Conservation (phyloP, 2,113 vertebrate species). For the Phalacrocorax pelagicus region DNA sequence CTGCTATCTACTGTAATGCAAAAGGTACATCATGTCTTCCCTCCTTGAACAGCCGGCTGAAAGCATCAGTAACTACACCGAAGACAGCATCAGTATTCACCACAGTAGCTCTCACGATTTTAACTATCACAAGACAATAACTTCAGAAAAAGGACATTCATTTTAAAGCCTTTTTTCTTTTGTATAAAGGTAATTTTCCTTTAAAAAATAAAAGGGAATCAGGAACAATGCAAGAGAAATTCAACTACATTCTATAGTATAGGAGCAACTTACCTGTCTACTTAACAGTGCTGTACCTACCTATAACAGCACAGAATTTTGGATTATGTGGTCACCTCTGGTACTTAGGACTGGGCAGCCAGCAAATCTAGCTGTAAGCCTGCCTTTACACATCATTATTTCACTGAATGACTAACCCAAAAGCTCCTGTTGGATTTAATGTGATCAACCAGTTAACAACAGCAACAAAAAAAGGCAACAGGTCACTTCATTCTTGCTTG, state of each 20-base stretch:
- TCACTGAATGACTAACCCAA: background rate
- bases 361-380: background rate
- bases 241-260: background rate
- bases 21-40: background rate
- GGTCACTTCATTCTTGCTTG: background rate
- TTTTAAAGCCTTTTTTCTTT: background rate
- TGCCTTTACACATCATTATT: background rate
- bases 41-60: background rate
- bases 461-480: background rate
- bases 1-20: background rate
- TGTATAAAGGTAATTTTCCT: background rate
- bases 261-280: background rate
- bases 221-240: background rate
- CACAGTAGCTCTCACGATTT: rapidly evolving
- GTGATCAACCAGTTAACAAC: background rate
- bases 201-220: background rate
- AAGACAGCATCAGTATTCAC: background rate
- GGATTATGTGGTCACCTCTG: background rate
- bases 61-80: background rate
- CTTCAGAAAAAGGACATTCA: background rate
- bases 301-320: background rate
- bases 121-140: background rate
- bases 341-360: background rate
- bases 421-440: background rate
- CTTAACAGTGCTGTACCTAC: background rate